These are phyloP conservation scores for Sarcophaga bullata DNA, from an alignment of 1,140 invertebrate species.

Conservation along the genomic window DNA sequence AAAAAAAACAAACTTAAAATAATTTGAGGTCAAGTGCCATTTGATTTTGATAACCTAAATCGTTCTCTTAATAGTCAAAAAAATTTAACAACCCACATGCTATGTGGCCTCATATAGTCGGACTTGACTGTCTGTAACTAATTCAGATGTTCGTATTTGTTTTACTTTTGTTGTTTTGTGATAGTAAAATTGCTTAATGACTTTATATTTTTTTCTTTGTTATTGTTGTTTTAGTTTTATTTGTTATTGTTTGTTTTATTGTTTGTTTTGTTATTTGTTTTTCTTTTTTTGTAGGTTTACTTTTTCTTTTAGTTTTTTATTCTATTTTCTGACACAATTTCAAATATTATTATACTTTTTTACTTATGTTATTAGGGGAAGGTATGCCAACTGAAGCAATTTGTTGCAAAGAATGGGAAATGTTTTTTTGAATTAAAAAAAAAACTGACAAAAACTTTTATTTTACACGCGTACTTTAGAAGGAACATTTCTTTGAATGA, in stretches of 20 bases:
- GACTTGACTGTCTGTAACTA: too few relatives aligned
- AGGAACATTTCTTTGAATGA: too few relatives aligned
- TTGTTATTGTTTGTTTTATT: neutral
- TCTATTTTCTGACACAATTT: neutral
- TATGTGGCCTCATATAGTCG: too few relatives aligned
- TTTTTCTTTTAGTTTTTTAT: neutral
- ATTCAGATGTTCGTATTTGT: neutral
- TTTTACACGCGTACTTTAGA: too few relatives aligned
- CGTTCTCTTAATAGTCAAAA: too few relatives aligned
- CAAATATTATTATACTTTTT: neutral
- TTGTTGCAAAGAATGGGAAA: too few relatives aligned
- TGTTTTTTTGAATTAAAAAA: too few relatives aligned
- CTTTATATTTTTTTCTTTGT: neutral
- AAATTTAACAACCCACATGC: too few relatives aligned
- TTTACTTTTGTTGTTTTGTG: neutral
- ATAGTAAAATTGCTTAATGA: conserved; percentile 10
- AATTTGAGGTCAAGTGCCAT: too few relatives aligned
- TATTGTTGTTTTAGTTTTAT: neutral
- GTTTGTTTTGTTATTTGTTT: neutral
- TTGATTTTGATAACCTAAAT: too few relatives aligned
- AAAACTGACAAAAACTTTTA: too few relatives aligned
- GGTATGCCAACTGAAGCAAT: neutral
- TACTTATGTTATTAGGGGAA: neutral
- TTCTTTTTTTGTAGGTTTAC: neutral
- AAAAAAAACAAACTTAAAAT: too few relatives aligned